Percentiles rank a stretch among this genome's conserved stretches.
Evolutionary conservation across 2,888 invertebrate genomes (phyloP).

Genomic region (Rhynchonema sp.): DNA sequence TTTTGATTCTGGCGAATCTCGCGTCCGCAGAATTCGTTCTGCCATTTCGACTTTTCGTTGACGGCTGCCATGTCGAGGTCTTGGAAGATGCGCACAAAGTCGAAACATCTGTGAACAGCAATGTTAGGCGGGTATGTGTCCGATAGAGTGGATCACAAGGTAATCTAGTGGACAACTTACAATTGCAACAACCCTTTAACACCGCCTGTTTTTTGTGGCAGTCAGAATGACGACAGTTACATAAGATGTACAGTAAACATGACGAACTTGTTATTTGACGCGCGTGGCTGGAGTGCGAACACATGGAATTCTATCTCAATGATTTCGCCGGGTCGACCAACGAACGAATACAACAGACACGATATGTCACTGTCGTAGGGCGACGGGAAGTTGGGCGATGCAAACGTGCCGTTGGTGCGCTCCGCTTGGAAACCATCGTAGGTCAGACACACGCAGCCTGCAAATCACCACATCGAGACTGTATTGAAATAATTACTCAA

Average conservation of each 20-base stretch:
- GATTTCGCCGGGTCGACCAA: conserved; percentile 55
- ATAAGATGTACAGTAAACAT: too few species aligned
- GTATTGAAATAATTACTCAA: too few species aligned
- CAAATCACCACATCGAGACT: too few species aligned
- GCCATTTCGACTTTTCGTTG: conserved; percentile 56
- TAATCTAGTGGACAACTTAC: too few species aligned
- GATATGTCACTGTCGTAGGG: conserved; percentile 51
- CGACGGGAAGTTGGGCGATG: conserved; percentile 60
- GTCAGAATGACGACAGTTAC: too few species aligned
- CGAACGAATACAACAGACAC: conserved; percentile 65
- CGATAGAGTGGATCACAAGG: too few species aligned
- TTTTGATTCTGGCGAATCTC: conserved; percentile 23
- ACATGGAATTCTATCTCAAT: conserved; percentile 59
- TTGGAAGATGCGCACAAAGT: conserved; percentile 55
- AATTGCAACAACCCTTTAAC: too few species aligned
- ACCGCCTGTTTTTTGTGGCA: too few species aligned
- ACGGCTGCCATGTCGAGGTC: conserved; percentile 48
- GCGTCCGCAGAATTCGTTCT: conserved; percentile 48
- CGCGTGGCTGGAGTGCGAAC: conserved; percentile 44
- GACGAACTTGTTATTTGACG: too few species aligned
- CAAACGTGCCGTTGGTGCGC: conserved; percentile 52
- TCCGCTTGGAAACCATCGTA: conserved; percentile 58
- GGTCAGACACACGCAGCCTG: conserved; percentile 63
- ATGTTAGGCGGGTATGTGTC: too few species aligned
- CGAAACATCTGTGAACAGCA: conserved; percentile 23